phyloP scores from a whole-genome alignment of 2,888 invertebrate species.

The Orthonevra nobilis region DNA sequence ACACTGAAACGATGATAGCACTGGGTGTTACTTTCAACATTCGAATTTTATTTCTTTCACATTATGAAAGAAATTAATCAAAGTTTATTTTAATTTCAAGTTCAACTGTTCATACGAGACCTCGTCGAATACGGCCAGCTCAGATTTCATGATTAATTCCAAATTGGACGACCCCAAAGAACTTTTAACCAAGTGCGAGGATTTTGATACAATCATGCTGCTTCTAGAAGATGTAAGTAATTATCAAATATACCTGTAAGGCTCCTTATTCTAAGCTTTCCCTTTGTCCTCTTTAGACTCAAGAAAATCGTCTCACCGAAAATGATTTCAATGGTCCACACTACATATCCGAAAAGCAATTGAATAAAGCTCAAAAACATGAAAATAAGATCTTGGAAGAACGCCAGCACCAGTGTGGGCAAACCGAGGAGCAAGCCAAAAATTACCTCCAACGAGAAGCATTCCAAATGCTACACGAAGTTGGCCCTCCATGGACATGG shows the following conservation, averaged over 20 bases:
- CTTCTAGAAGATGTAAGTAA: constrained; percentile 69
- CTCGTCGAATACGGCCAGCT: background rate
- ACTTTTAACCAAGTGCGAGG: constrained; percentile 57
- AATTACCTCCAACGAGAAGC: constrained; percentile 55
- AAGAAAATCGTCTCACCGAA: constrained; percentile 3
- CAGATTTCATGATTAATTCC: constrained; percentile 38
- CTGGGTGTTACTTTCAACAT: too few relatives aligned
- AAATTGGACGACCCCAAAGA: constrained; percentile 40
- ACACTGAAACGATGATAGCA: too few relatives aligned
- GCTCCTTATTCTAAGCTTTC: background rate
- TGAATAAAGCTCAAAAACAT: constrained; percentile 35
- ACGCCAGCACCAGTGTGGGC: constrained; percentile 36
- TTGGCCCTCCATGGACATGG: constrained; percentile 74
- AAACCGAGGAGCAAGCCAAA: constrained; percentile 14
- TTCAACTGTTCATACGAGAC: background rate
- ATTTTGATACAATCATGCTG: constrained; percentile 72
- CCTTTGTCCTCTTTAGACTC: background rate
- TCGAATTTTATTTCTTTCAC: too few relatives aligned
- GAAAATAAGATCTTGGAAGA: constrained; percentile 39
- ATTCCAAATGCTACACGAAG: constrained; percentile 66
- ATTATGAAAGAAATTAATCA: too few relatives aligned
- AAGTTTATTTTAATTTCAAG: too few relatives aligned
- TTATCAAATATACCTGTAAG: too few relatives aligned
- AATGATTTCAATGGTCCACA: constrained; percentile 65
- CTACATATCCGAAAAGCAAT: constrained; percentile 46